Base-by-base conservation (phyloP, 2,888 invertebrate genomes). In the Machimus rusticus region DNA sequence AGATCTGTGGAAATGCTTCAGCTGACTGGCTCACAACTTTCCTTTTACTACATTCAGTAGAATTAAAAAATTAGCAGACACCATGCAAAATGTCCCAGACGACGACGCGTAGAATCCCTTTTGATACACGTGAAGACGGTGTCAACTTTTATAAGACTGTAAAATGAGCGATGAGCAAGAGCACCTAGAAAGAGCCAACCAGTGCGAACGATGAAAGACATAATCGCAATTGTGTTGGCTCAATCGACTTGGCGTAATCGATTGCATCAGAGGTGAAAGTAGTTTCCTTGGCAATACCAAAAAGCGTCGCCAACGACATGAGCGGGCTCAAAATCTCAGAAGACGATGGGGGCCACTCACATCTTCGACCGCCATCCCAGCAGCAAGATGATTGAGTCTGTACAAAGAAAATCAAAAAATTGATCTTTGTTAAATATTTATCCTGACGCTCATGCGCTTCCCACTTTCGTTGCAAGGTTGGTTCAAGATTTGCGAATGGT, bases 201-300 rank as follows among this genome's bases (percentile, higher is more conserved):
- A 34, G 34, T 37, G 76, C 74, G 37, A 34, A 8, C 34, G n/a
- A 19, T 16, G 23, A 28, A 66, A 79, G 51, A 79, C 46, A 79
- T 79, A 79, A 51, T 78, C 79, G 79, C 51, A 79, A 79, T 46
- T 87, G 82, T 74, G 74, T 85, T 85, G 85, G 74, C 74, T 46
- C 74, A 85, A 74, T 85, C 85, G 85, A n/a, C 43, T 51, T 88
- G 89, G 78, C 86, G 88, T 89, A 89, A 88, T 88, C 88, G 88
- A 89, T 89, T 89, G 88, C 89, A 89, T 89, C 89, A 89, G 87
- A 87, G 88, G 89, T 89, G 89, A 89, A 89, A 89, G 89, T 89
- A 88, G 88, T 88, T 88, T 89, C 85, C 43, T 43, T 23, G 46
- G 85, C 46, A 85, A 85, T 85, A 85, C 74, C 43, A 85, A n/a